Base-by-base conservation (phyloP, 2,797 vertebrate species). In the Hydrophis major region DNA sequence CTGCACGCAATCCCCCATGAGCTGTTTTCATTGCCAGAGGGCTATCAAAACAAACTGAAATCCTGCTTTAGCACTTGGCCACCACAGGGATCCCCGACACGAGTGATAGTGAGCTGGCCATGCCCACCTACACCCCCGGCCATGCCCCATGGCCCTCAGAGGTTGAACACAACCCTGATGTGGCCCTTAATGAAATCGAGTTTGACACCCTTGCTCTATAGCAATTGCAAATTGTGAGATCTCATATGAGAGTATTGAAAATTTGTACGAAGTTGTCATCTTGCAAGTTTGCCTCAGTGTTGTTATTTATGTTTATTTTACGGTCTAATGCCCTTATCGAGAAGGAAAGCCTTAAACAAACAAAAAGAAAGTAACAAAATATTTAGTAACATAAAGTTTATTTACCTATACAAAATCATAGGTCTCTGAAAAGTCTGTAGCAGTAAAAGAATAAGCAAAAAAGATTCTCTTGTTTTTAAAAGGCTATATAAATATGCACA, bases 401-500 rank as follows among this genome's bases (percentile, higher is more conserved):
- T 98, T 98, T 97, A 97, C 98, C 98, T 97, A 97, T 94, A 96
- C 96, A 98, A 98, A 98, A 98, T 95, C 97, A 98, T 97, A 97
- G 97, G 97, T 96, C 98, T 96, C 95, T 95, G 97, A 97, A 96
- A 97, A 96, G 96, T 96, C 97, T 97, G 94, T 95, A 97, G 93
- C 96, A 97, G 96, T 97, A 97, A 97, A 98, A 97, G 97, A 97
- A 97, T 98, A 98, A 96, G 97, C 96, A 97, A 97, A 98, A 97
- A 97, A 95, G 95, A 92, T 94, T 96, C 95, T 96, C 13, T 91
- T 93, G 25, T 97, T 96, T 97, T 96, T 97, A 97, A 96, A 96
- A 96, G 95, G 96, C 97, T 97, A 97, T 98, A 98, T 97, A 98
- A 98, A 98, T 97, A 97, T 97, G 97, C 96, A 98, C 90, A 97